Evolutionary conservation across 1,140 invertebrate species (phyloP).

Genomic region (Theocolax elegans): DNA sequence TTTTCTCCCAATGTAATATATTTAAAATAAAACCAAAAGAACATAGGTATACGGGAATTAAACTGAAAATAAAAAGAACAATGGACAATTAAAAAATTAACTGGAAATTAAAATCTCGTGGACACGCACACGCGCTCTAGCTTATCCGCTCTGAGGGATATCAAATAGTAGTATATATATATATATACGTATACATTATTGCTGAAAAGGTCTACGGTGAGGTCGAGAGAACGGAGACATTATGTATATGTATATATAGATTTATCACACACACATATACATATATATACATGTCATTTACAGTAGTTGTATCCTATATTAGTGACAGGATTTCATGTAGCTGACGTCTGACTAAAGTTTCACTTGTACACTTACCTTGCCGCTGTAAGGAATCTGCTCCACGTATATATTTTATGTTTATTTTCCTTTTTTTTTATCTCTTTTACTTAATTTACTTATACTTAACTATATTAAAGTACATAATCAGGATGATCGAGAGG

Average conservation of each 20-base stretch:
- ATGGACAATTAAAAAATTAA: conserved; percentile 7
- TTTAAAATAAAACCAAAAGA: background rate
- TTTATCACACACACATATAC: background rate
- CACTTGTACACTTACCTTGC: conserved; percentile 55
- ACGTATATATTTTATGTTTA: too few species aligned
- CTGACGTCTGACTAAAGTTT: conserved; percentile 20
- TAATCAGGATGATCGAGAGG: conserved; percentile 45
- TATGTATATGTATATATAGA: background rate
- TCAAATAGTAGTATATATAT: conserved; percentile 4
- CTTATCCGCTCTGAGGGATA: conserved; percentile 10
- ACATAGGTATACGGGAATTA: background rate
- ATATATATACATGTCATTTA: background rate
- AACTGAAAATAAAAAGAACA: background rate
- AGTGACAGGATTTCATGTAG: conserved; percentile 10
- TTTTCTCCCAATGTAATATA: too few species aligned
- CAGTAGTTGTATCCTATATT: background rate
- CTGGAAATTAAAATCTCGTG: conserved; percentile 38
- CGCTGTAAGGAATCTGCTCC: conserved; percentile 52
- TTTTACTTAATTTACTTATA: too few species aligned
- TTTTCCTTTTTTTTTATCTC: too few species aligned
- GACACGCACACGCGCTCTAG: conserved; percentile 36
- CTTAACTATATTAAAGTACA: too few species aligned
- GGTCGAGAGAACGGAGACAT: conserved; percentile 41
- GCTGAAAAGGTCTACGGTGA: conserved; percentile 36
- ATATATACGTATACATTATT: background rate